phyloP scores from a whole-genome alignment of 2,888 invertebrate genomes.

The Megalurothrips usitatus region DNA sequence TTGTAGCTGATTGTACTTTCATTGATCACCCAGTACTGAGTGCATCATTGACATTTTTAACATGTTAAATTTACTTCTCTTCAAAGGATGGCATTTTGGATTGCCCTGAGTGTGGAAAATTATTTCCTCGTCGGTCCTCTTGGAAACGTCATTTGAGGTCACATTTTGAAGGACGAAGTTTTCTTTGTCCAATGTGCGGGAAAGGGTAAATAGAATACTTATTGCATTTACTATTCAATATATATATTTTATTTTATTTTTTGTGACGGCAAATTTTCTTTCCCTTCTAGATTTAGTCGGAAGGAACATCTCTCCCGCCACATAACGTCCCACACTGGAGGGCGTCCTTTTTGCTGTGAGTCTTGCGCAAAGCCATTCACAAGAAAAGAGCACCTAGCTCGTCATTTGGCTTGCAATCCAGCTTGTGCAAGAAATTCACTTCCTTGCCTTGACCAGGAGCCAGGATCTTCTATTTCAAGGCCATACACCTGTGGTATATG shows the following conservation, averaged over 20 bases:
- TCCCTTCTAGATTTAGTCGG: slow-evolving; percentile 36
- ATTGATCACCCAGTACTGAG: too few species aligned
- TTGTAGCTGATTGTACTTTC: too few species aligned
- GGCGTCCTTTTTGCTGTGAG: slow-evolving; percentile 40
- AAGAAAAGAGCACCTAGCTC: slow-evolving; percentile 41
- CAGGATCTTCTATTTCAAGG: slow-evolving; percentile 35
- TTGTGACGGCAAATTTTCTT: too few species aligned
- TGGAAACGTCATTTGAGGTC: slow-evolving; percentile 41
- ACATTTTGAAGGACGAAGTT: slow-evolving; percentile 40
- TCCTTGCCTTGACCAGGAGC: slow-evolving; percentile 9
- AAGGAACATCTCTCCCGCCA: slow-evolving; percentile 41
- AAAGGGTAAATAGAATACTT: slow-evolving; percentile 36
- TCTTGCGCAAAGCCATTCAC: slow-evolving; percentile 40
- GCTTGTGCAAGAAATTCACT: slow-evolving; percentile 31
- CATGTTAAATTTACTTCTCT: too few species aligned
- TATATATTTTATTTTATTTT: too few species aligned
- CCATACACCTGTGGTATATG: slow-evolving; percentile 39
- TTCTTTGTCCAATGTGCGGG: slow-evolving; percentile 40
- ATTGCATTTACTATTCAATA: too few species aligned
- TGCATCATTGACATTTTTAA: too few species aligned
- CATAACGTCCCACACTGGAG: slow-evolving; percentile 39
- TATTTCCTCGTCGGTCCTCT: slow-evolving; percentile 40
- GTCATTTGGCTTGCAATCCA: slow-evolving; percentile 39
- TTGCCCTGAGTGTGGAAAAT: slow-evolving; percentile 39
- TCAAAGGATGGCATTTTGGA: slow-evolving; percentile 38